Evolutionary conservation across 1,140 invertebrate species (phyloP).

Genomic region (Proctacanthus coquilletti): DNA sequence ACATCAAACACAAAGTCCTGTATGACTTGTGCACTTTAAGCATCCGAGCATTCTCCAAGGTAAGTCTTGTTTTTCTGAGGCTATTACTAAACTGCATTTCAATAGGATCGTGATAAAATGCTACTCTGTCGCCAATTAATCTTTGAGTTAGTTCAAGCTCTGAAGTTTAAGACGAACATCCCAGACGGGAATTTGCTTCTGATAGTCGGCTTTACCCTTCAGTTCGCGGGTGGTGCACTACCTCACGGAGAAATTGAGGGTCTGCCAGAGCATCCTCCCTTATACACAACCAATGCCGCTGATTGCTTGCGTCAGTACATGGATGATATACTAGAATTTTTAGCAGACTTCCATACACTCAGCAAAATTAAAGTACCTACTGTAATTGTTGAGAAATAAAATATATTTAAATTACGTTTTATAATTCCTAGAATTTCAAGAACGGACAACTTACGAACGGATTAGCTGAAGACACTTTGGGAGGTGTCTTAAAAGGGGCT

Average conservation of each 20-base stretch:
- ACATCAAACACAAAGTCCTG: slow-evolving; percentile 68
- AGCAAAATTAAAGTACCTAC: slow-evolving; percentile 87
- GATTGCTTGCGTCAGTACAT: slow-evolving; percentile 88
- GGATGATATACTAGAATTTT: slow-evolving; percentile 87
- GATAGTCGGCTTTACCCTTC: slow-evolving; percentile 73
- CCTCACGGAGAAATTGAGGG: slow-evolving; percentile 32
- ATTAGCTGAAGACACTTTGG: slow-evolving; percentile 88
- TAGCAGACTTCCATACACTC: slow-evolving; percentile 90
- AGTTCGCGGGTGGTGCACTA: slow-evolving; percentile 48
- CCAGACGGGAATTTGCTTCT: slow-evolving; percentile 89
- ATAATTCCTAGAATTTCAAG: slow-evolving; percentile 51
- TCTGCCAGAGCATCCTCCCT: slow-evolving; percentile 34
- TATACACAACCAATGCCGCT: slow-evolving; percentile 68
- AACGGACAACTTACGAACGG: slow-evolving; percentile 56
- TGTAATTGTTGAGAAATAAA: not conserved
- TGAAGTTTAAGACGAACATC: slow-evolving; percentile 87
- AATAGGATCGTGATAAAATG: slow-evolving; percentile 87
- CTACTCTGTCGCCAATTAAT: slow-evolving; percentile 79
- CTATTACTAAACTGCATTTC: too few species aligned
- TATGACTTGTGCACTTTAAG: slow-evolving; percentile 82
- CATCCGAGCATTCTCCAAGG: slow-evolving; percentile 67
- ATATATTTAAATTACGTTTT: not conserved
- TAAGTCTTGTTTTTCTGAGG: slow-evolving; percentile 29
- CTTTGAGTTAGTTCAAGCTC: slow-evolving; percentile 83
- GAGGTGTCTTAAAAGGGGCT: slow-evolving; percentile 87